phyloP scores from a whole-genome alignment of 2,797 vertebrate genomes.

The Gila robusta region DNA sequence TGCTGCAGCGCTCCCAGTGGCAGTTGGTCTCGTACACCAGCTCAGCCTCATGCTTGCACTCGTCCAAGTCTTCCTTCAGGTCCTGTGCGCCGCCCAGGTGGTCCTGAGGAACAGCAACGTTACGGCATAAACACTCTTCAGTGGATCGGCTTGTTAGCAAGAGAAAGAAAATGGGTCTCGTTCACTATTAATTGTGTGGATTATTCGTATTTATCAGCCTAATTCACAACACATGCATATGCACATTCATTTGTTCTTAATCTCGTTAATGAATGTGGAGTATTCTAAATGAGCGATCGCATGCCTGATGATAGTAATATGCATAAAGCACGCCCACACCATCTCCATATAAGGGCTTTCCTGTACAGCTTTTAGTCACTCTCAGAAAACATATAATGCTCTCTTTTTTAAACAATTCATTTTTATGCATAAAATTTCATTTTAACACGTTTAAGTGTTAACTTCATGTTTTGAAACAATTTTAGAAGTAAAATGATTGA shows the following conservation, averaged over 20 bases:
- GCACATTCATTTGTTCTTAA: neutral
- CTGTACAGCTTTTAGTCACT: neutral
- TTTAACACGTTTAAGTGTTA: too few relatives aligned
- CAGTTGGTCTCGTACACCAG: constrained; percentile 90
- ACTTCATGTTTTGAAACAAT: neutral
- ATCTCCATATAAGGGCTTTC: neutral
- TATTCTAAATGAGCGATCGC: neutral
- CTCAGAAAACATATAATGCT: neutral
- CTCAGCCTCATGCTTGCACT: constrained; percentile 87
- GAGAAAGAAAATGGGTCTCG: neutral
- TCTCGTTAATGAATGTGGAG: constrained; percentile 1
- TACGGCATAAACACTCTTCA: constrained; percentile 10
- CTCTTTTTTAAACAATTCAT: too few relatives aligned
- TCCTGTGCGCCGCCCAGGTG: constrained; percentile 76
- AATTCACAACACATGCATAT: neutral
- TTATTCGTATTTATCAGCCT: neutral
- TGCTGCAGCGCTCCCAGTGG: constrained; percentile 88
- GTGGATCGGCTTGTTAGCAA: neutral
- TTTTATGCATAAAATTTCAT: neutral
- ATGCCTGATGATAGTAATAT: neutral
- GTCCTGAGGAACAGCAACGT: constrained; percentile 75
- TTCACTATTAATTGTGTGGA: neutral
- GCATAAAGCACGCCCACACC: neutral
- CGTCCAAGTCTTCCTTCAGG: constrained; percentile 89
- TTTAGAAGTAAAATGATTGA: neutral